A percentile compares a stretch with the other conserved stretches of the same genome.
Conservation (phyloP, 2,888 invertebrate genomes). For the Lepetodrilus schrolli region DNA sequence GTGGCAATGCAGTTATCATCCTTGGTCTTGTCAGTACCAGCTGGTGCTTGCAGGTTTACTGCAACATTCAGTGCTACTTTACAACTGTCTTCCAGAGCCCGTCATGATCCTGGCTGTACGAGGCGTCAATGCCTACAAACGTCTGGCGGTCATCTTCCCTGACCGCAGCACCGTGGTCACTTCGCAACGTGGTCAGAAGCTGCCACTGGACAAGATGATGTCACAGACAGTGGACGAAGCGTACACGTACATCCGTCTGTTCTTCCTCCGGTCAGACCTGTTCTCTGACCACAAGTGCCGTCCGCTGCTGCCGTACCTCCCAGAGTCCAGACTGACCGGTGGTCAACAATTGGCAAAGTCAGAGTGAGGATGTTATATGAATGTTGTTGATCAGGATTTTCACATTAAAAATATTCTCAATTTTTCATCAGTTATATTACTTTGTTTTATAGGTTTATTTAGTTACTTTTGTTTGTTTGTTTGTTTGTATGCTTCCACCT, state of each 20-base stretch:
- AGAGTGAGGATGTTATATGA: neutral
- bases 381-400: no score
- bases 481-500: no score
- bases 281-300: constrained; percentile 63
- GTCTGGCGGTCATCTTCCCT: constrained; percentile 37
- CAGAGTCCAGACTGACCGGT: constrained; percentile 36
- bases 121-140: constrained; percentile 65
- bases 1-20: no score
- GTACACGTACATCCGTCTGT: constrained; percentile 61
- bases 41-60: no score
- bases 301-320: constrained; percentile 62
- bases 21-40: no score
- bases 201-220: constrained; percentile 60
- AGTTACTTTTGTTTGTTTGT: no score
- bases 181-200: neutral
- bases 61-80: no score
- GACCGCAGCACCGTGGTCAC: neutral
- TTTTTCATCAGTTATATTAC: no score
- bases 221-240: constrained; percentile 66
- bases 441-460: no score
- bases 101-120: constrained; percentile 65
- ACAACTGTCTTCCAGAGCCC: constrained; percentile 68
- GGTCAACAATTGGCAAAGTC: no score
- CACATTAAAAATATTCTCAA: no score
- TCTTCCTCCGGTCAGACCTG: constrained; percentile 68